A percentile compares a stretch with the other conserved stretches of the same genome.
Conservation (phyloP, 2,888 invertebrate genomes). For the Exephanes ischioxanthus region DNA sequence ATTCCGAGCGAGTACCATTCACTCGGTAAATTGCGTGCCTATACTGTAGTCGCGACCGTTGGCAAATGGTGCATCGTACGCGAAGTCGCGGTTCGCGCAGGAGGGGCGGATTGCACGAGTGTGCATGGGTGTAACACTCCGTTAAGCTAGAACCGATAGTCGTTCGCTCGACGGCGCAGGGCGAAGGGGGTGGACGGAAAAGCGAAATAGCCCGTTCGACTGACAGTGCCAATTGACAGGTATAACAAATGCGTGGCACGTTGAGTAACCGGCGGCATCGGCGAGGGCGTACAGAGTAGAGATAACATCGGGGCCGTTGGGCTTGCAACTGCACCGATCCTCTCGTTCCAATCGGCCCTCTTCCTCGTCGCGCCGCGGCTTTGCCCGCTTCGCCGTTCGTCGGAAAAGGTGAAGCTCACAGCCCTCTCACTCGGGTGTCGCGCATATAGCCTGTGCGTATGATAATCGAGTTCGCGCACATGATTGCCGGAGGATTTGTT, state of each 20-base stretch:
- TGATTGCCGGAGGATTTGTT: slow-evolving; percentile 78
- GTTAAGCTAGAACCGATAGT: slow-evolving; percentile 72
- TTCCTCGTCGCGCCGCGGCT: slow-evolving; percentile 3
- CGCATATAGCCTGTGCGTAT: slow-evolving; percentile 60
- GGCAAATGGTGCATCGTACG: slow-evolving; percentile 15
- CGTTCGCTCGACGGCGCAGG: slow-evolving; percentile 33
- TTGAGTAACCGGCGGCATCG: slow-evolving; percentile 72
- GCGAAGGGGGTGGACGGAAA: slow-evolving; percentile 59
- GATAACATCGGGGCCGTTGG: slow-evolving; percentile 75
- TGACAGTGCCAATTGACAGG: slow-evolving; percentile 78
- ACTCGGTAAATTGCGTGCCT: slow-evolving; percentile 25
- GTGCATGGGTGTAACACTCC: slow-evolving; percentile 31
- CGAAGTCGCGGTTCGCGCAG: background rate
- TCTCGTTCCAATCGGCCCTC: background rate
- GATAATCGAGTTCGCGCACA: slow-evolving; percentile 74
- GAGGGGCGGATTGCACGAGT: background rate
- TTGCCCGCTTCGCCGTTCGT: background rate
- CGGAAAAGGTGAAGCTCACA: slow-evolving; percentile 1
- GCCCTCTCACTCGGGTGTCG: slow-evolving; percentile 6
- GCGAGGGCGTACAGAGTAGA: slow-evolving; percentile 46
- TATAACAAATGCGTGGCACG: slow-evolving; percentile 77
- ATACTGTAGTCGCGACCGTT: background rate
- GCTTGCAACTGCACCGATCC: slow-evolving; percentile 14
- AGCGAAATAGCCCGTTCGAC: slow-evolving; percentile 57
- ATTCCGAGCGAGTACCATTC: slow-evolving; percentile 15